Evolutionary conservation across 2,888 invertebrate species (phyloP).

Genomic region (Cheilosia vulpina): DNA sequence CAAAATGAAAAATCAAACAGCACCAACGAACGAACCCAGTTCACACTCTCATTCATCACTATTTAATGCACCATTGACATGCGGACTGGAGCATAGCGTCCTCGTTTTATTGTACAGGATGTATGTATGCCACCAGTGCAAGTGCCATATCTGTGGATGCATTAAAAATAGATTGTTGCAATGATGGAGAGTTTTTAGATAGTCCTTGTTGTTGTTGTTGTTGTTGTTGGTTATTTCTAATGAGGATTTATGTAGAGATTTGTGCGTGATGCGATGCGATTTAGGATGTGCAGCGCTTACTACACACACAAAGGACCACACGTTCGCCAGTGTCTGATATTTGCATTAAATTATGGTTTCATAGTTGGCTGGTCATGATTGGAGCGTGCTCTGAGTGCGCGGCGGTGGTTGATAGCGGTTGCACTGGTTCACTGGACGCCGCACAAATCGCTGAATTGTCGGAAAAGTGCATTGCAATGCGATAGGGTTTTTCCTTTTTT

Average conservation of each 20-base stretch:
- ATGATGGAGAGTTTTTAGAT: slow-evolving; percentile 29
- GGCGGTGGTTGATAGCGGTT: slow-evolving; percentile 14
- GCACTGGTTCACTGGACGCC: slow-evolving; percentile 47
- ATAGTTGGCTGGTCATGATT: slow-evolving; percentile 54
- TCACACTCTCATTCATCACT: slow-evolving; percentile 54
- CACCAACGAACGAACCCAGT: slow-evolving; percentile 15
- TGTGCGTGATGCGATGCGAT: slow-evolving; percentile 16
- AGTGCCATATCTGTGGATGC: slow-evolving; percentile 46
- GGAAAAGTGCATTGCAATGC: slow-evolving; percentile 52
- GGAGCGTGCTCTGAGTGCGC: slow-evolving; percentile 14
- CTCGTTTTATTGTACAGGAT: background rate
- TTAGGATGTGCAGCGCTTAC: slow-evolving; percentile 35
- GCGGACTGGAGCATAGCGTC: slow-evolving; percentile 20
- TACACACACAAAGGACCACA: slow-evolving; percentile 9
- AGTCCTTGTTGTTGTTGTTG: slow-evolving; percentile 13
- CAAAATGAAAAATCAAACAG: slow-evolving; percentile 43
- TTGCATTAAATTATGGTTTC: slow-evolving; percentile 70
- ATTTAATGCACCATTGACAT: slow-evolving; percentile 65
- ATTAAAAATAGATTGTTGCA: slow-evolving; percentile 52
- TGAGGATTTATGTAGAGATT: slow-evolving; percentile 57
- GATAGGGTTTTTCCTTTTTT: background rate
- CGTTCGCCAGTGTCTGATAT: slow-evolving; percentile 39
- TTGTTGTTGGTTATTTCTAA: slow-evolving; percentile 38
- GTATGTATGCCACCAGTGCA: slow-evolving; percentile 1
- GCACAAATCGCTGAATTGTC: slow-evolving; percentile 49